These are phyloP conservation scores for Chirona hameri DNA, from an alignment of 2,888 invertebrate species.

Conservation along the genomic window DNA sequence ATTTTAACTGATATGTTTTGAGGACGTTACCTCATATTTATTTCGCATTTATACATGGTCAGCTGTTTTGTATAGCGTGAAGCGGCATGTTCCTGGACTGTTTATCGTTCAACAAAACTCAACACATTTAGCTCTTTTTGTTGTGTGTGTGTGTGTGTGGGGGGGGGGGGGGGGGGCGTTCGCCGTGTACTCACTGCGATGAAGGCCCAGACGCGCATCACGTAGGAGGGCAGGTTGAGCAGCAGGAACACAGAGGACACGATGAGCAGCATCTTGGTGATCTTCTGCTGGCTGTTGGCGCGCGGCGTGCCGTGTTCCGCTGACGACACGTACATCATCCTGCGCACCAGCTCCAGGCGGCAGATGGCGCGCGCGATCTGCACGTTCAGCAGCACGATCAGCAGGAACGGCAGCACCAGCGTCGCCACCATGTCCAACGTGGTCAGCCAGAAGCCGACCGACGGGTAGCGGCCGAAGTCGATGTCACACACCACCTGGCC, in stretches of 20 bases:
- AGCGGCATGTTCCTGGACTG: no score
- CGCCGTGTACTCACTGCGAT: slow-evolving; percentile 52
- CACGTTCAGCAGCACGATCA: slow-evolving; percentile 66
- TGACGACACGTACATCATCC: slow-evolving; percentile 29
- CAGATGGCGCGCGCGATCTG: slow-evolving; percentile 65
- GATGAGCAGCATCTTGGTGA: slow-evolving; percentile 76
- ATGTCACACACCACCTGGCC: slow-evolving; percentile 50
- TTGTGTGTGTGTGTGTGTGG: no score
- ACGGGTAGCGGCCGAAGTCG: slow-evolving; percentile 45
- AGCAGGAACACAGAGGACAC: slow-evolving; percentile 75
- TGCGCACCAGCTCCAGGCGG: slow-evolving; percentile 36
- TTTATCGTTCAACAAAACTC: no score
- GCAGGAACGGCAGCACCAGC: slow-evolving; percentile 66
- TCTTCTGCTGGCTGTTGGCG: slow-evolving; percentile 42
- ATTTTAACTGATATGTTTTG: no score
- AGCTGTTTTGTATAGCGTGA: no score
- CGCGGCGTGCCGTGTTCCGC: slow-evolving; percentile 14
- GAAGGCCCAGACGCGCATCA: slow-evolving; percentile 63
- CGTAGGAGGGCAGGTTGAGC: slow-evolving; percentile 72
- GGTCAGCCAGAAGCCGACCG: slow-evolving; percentile 62
- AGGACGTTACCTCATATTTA: no score
- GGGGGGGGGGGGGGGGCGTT: slow-evolving; percentile 33
- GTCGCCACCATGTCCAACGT: slow-evolving; percentile 67
- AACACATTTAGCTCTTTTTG: no score
- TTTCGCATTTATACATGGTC: no score